A percentile compares a stretch with the other conserved stretches of the same genome.
Conservation (phyloP, 1,140 invertebrate genomes). For the Agrilus planipennis region DNA sequence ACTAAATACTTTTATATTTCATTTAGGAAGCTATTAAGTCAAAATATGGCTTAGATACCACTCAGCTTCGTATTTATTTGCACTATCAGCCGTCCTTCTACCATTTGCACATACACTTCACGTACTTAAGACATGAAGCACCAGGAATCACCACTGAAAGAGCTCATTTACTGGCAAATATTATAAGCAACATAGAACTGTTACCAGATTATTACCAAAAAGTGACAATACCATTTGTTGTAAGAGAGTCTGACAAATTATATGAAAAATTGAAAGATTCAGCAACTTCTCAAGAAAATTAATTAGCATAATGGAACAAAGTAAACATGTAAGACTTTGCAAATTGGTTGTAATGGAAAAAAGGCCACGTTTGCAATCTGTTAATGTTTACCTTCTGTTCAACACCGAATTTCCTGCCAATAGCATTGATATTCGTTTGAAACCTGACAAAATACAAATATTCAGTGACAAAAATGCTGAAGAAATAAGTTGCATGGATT, state of each 20-base stretch:
- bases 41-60: slow-evolving; percentile 60
- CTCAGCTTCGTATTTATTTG: slow-evolving; percentile 72
- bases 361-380: slow-evolving; percentile 39
- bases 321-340: slow-evolving; percentile 10
- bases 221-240: slow-evolving; percentile 59
- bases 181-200: slow-evolving; percentile 86
- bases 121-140: slow-evolving; percentile 67
- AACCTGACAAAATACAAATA: slow-evolving; percentile 31
- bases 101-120: slow-evolving; percentile 92
- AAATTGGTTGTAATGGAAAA: slow-evolving; percentile 41
- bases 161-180: slow-evolving; percentile 73
- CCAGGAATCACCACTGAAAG: slow-evolving; percentile 66
- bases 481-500: slow-evolving; percentile 35
- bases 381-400: slow-evolving; percentile 41
- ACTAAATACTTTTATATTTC: slow-evolving; percentile 19
- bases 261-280: slow-evolving; percentile 39
- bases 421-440: slow-evolving; percentile 15
- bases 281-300: slow-evolving; percentile 19
- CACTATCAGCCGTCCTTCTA: slow-evolving; percentile 97
- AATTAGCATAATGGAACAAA: neutral
- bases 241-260: slow-evolving; percentile 49
- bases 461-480: slow-evolving; percentile 16
- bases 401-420: slow-evolving; percentile 34
- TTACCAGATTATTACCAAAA: slow-evolving; percentile 73
- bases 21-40: slow-evolving; percentile 62